Evolutionary conservation across 2,888 invertebrate genomes (phyloP).

Genomic region (Nyleta sp.): DNA sequence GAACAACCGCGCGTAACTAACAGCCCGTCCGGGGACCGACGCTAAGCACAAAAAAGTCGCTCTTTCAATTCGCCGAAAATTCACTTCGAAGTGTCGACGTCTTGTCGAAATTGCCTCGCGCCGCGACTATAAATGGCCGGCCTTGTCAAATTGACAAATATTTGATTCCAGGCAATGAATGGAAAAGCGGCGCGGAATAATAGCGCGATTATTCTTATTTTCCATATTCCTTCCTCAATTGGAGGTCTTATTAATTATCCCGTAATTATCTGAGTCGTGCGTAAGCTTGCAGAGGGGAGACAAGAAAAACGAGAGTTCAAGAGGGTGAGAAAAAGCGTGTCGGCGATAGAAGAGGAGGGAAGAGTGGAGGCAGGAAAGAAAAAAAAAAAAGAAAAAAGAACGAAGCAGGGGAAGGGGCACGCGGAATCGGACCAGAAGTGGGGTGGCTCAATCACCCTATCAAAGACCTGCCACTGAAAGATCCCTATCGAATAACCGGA

Average conservation of each 20-base stretch:
- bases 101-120: background rate
- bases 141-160: slow-evolving; percentile 32
- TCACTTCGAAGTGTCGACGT: no score
- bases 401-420: slow-evolving; percentile 36
- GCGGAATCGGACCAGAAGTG: slow-evolving; percentile 44
- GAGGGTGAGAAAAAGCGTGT: slow-evolving; percentile 63
- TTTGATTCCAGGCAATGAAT: slow-evolving; percentile 26
- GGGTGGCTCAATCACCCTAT: slow-evolving; percentile 73
- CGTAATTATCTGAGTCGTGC: slow-evolving; percentile 68
- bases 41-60: no score
- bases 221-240: slow-evolving; percentile 41
- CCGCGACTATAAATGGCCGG: background rate
- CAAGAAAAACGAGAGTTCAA: slow-evolving; percentile 65
- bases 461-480: slow-evolving; percentile 75
- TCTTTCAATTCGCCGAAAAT: no score
- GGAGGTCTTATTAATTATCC: slow-evolving; percentile 69
- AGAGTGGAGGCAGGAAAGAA: slow-evolving; percentile 11
- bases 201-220: slow-evolving; percentile 41
- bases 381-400: slow-evolving; percentile 22
- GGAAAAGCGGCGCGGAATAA: slow-evolving; percentile 22
- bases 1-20: no score
- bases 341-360: slow-evolving; percentile 57
- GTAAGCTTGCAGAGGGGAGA: slow-evolving; percentile 62
- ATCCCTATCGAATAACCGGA: slow-evolving; percentile 76
- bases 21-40: no score